phyloP scores from a whole-genome alignment of 2,888 invertebrate species.

The Protodeltote pygarga region DNA sequence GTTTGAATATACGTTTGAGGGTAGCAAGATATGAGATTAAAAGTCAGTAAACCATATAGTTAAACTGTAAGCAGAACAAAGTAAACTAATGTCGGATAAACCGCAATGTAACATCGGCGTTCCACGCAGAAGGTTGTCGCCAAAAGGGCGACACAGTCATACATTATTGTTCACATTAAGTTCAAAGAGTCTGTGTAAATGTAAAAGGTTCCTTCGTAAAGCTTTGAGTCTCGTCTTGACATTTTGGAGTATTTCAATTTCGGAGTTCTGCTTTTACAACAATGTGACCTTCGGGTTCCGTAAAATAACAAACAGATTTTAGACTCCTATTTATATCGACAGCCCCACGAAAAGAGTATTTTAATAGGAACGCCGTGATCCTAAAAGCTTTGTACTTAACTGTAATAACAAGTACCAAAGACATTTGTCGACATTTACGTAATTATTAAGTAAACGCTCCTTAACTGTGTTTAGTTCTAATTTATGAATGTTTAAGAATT shows the following conservation, averaged over 20 bases:
- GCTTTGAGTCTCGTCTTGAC: slow-evolving; percentile 24
- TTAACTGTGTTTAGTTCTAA: slow-evolving; percentile 39
- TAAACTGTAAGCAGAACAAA: slow-evolving; percentile 19
- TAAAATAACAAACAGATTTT: slow-evolving; percentile 36
- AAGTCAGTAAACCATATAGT: slow-evolving; percentile 8
- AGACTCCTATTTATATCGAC: slow-evolving; percentile 34
- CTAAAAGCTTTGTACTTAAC: slow-evolving; percentile 45
- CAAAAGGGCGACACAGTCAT: slow-evolving; percentile 22
- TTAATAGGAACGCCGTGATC: slow-evolving; percentile 21
- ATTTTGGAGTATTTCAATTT: slow-evolving; percentile 31
- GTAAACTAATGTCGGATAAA: slow-evolving; percentile 22
- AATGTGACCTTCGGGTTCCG: slow-evolving; percentile 17
- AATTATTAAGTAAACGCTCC: slow-evolving; percentile 39
- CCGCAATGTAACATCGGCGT: slow-evolving; percentile 23
- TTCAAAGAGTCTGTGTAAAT: slow-evolving; percentile 34
- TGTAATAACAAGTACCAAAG: slow-evolving; percentile 30
- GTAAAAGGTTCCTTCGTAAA: slow-evolving; percentile 30
- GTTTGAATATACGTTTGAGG: slow-evolving; percentile 18
- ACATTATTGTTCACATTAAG: slow-evolving; percentile 22
- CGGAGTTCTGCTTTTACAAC: slow-evolving; percentile 15
- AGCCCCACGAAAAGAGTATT: slow-evolving; percentile 19
- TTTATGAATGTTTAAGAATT: slow-evolving; percentile 41
- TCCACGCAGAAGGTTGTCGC: slow-evolving; percentile 6
- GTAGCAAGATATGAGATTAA: slow-evolving; percentile 14
- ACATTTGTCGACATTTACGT: slow-evolving; percentile 38